Conservation (phyloP, 1,140 invertebrate genomes). For the Pseudoatta argentina region DNA sequence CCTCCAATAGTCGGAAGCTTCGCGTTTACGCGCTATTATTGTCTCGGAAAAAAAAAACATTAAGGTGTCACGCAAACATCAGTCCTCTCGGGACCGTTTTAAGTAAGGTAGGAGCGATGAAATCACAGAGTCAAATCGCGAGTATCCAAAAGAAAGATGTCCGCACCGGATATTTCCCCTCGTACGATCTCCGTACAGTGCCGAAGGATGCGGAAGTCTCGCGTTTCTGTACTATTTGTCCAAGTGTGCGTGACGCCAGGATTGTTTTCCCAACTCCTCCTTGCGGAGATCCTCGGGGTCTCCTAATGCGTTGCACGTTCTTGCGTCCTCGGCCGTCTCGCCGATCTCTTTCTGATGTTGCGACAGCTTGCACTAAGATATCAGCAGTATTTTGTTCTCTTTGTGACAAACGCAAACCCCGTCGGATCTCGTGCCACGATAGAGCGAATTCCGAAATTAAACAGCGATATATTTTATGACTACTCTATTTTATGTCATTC, state of each 20-base stretch:
- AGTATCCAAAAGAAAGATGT: conserved; percentile 51
- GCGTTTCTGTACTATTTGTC: conserved; percentile 75
- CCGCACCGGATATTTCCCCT: conserved; percentile 37
- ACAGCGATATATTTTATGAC: conserved; percentile 1
- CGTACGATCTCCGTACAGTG: neutral
- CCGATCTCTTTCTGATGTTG: conserved; percentile 62
- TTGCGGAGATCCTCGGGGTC: conserved; percentile 41
- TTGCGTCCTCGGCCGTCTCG: conserved; percentile 59
- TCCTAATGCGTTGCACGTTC: conserved; percentile 68
- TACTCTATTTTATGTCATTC: neutral
- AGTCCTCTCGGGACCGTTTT: neutral
- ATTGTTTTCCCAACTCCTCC: conserved; percentile 74
- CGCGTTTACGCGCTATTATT: conserved; percentile 53
- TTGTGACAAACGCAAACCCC: conserved; percentile 38
- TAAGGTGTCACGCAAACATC: conserved; percentile 24
- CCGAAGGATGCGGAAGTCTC: conserved; percentile 73
- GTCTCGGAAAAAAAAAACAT: conserved; percentile 58
- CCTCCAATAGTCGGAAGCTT: conserved; percentile 25
- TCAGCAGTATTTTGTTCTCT: conserved; percentile 20
- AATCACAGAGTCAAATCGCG: conserved; percentile 10
- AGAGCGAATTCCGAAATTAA: conserved; percentile 27
- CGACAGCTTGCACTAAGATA: conserved; percentile 58
- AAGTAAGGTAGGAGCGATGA: conserved; percentile 23
- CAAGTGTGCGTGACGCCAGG: conserved; percentile 74
- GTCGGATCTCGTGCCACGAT: conserved; percentile 40